Conservation (phyloP, 1,140 invertebrate genomes). For the Hypothenemus hampei region DNA sequence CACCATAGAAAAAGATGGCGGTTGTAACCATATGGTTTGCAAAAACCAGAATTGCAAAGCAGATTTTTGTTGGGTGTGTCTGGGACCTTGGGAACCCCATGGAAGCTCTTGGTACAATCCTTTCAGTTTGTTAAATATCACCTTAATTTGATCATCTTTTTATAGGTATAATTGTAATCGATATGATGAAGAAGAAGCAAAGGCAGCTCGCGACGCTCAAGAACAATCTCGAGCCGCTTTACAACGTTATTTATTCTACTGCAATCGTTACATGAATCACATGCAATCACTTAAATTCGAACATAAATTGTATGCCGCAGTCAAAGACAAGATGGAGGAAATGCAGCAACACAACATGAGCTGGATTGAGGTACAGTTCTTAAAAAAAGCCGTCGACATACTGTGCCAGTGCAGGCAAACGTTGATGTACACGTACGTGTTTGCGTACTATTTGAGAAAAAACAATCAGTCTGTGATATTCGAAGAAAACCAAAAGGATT, state of each 20-base stretch:
- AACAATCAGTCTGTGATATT: constrained; percentile 69
- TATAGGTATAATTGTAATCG: constrained; percentile 40
- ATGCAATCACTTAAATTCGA: constrained; percentile 74
- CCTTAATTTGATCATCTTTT: neutral
- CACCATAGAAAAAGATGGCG: constrained; percentile 71
- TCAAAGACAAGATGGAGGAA: constrained; percentile 69
- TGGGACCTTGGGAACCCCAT: constrained; percentile 74
- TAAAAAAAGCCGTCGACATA: constrained; percentile 65
- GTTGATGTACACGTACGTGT: constrained; percentile 71
- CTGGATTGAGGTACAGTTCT: constrained; percentile 71
- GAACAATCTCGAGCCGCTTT: constrained; percentile 87
- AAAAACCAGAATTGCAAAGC: constrained; percentile 70
- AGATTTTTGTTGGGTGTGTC: constrained; percentile 79
- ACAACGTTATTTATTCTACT: constrained; percentile 96
- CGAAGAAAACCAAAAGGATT: constrained; percentile 69
- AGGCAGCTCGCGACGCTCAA: constrained; percentile 92
- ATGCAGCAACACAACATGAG: constrained; percentile 77
- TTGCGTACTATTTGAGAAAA: constrained; percentile 66
- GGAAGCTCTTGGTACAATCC: constrained; percentile 67
- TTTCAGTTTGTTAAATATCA: neutral
- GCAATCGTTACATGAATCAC: constrained; percentile 86
- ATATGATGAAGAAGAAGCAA: constrained; percentile 96
- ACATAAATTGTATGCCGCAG: constrained; percentile 58
- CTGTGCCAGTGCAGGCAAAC: constrained; percentile 64
- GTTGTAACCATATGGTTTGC: constrained; percentile 78